These are phyloP conservation scores for Pantelozetes paolii DNA, from an alignment of 2,888 invertebrate genomes.

Conservation along the genomic window DNA sequence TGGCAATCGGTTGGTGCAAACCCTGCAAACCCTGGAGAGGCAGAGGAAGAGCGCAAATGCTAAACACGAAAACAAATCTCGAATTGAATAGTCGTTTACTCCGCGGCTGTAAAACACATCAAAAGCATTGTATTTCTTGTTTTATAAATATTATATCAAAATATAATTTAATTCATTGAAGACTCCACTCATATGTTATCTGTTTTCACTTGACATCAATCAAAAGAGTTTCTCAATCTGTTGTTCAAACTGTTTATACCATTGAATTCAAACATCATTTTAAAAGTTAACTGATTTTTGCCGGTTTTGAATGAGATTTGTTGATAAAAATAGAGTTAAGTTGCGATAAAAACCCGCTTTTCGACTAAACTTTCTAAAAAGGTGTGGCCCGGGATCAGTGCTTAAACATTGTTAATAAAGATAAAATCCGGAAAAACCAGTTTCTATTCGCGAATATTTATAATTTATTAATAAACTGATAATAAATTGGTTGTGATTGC, in stretches of 20 bases:
- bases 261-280: background rate
- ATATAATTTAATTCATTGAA: too few species aligned
- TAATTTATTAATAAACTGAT: background rate
- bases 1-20: too few species aligned
- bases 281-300: background rate
- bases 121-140: background rate
- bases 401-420: background rate
- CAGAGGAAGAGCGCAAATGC: conserved; percentile 17
- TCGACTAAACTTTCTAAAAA: conserved; percentile 2
- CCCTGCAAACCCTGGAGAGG: background rate
- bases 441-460: background rate
- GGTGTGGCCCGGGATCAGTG: background rate
- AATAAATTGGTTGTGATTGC: background rate
- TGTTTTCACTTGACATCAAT: too few species aligned
- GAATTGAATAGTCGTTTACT: background rate
- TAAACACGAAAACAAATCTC: background rate
- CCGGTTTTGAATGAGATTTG: background rate
- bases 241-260: background rate
- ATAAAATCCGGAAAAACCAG: background rate
- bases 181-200: too few species aligned
- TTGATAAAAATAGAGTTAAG: background rate
- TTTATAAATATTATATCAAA: too few species aligned
- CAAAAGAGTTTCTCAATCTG: too few species aligned
- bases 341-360: conserved; percentile 1
- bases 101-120: conserved; percentile 6